phyloP scores from a whole-genome alignment of 2,113 vertebrate species.

The Cricetomys ansorgei region DNA sequence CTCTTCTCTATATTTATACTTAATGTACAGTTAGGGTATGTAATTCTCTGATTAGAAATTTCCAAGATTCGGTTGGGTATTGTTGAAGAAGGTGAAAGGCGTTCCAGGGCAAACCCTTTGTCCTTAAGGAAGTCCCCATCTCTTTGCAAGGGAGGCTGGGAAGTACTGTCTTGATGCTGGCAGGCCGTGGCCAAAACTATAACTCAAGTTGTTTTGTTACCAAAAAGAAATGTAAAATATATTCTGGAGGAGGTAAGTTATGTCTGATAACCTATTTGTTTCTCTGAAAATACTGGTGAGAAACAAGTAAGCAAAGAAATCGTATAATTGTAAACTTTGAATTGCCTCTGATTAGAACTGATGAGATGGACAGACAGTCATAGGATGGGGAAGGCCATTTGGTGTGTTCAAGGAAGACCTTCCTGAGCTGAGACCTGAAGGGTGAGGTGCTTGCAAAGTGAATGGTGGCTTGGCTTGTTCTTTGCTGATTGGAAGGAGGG shows the following conservation, averaged over 20 bases:
- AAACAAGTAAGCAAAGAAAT: constrained; percentile 37
- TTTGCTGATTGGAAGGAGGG: neutral
- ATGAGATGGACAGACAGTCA: neutral
- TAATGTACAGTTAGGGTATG: constrained; percentile 22
- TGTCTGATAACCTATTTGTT: neutral
- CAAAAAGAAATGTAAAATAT: neutral
- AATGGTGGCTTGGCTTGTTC: neutral
- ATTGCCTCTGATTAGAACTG: neutral
- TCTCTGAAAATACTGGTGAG: constrained; percentile 2
- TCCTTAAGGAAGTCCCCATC: neutral
- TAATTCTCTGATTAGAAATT: neutral
- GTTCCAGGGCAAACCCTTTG: neutral
- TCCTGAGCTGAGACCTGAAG: neutral
- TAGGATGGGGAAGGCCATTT: too few relatives aligned
- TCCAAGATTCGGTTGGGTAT: neutral
- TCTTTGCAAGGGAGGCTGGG: neutral
- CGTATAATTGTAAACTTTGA: neutral
- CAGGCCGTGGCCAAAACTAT: neutral
- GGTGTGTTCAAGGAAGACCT: neutral
- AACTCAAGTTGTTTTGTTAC: neutral
- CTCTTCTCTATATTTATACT: neutral
- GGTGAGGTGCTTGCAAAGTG: neutral
- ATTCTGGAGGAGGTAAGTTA: neutral
- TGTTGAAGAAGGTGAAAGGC: neutral
- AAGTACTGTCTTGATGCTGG: neutral